A percentile compares a stretch with the other conserved stretches of the same genome.
These are phyloP conservation scores for Drosophila meridionalis DNA, from an alignment of 2,888 invertebrate genomes.

Conservation along the genomic window DNA sequence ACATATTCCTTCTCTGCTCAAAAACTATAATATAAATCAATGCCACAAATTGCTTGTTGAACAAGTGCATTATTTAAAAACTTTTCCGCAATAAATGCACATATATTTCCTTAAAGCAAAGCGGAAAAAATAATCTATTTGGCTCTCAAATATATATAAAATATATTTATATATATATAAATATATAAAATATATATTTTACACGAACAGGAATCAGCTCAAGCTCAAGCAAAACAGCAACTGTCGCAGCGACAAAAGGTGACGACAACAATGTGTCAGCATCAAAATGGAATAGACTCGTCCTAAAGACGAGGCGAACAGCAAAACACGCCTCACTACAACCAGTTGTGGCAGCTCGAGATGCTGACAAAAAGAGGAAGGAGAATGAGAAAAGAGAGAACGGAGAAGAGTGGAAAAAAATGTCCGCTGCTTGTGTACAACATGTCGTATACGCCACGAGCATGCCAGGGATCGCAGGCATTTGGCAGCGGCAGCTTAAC, in stretches of 20 bases:
- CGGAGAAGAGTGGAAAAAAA: slow-evolving; percentile 15
- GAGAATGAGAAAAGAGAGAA: slow-evolving; percentile 10
- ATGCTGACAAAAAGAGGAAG: slow-evolving; percentile 21
- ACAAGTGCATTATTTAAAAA: slow-evolving; percentile 31
- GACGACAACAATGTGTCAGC: slow-evolving; percentile 61
- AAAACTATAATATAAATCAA: slow-evolving; percentile 1
- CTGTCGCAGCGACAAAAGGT: slow-evolving; percentile 17
- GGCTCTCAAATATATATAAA: slow-evolving; percentile 24
- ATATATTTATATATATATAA: not conserved
- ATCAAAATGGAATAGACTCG: slow-evolving; percentile 52
- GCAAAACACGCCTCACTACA: slow-evolving; percentile 59
- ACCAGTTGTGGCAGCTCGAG: slow-evolving; percentile 55
- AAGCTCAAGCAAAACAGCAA: slow-evolving; percentile 22
- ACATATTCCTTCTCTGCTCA: not conserved
- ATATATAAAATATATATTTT: slow-evolving; percentile 11
- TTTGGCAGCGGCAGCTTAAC: slow-evolving; percentile 42
- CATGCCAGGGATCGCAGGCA: slow-evolving; percentile 29
- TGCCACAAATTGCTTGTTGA: not conserved
- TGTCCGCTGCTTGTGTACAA: slow-evolving; percentile 49
- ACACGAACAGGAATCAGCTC: slow-evolving; percentile 14
- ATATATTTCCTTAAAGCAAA: slow-evolving; percentile 41
- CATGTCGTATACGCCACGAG: slow-evolving; percentile 48
- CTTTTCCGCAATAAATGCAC: slow-evolving; percentile 29
- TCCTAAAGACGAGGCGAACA: slow-evolving; percentile 23
- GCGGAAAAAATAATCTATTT: slow-evolving; percentile 60